Conservation (phyloP, 2,888 invertebrate genomes). For the Flabesymbios commensalis region DNA sequence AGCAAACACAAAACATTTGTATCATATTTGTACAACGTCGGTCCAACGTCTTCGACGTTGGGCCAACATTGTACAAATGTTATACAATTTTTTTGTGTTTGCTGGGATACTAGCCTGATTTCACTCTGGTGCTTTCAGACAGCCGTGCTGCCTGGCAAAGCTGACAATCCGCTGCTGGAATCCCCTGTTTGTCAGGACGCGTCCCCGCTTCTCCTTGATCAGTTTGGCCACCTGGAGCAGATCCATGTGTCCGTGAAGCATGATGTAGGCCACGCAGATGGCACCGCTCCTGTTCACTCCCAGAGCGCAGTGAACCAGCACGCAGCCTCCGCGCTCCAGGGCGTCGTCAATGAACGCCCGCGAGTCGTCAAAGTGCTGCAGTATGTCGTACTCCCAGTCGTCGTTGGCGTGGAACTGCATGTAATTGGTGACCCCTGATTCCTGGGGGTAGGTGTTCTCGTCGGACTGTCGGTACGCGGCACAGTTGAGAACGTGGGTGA, state of each 20-base stretch:
- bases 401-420: conserved; percentile 8
- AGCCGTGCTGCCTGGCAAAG: conserved; percentile 11
- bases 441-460: conserved; percentile 4
- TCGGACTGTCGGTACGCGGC: not conserved
- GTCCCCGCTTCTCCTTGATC: conserved; percentile 4
- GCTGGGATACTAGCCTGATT: too few relatives aligned
- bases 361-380: conserved; percentile 7
- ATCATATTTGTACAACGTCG: too few relatives aligned
- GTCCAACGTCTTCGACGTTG: too few relatives aligned
- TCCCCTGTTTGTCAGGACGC: conserved; percentile 4
- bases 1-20: too few relatives aligned
- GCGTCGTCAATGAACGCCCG: conserved; percentile 8
- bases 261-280: conserved; percentile 18
- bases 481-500: conserved; percentile 17
- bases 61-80: too few relatives aligned
- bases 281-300: conserved; percentile 17
- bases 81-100: too few relatives aligned
- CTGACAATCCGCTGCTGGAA: conserved; percentile 13
- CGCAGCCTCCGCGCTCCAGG: not conserved
- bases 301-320: conserved; percentile 20
- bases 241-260: conserved; percentile 7
- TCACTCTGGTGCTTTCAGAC: too few relatives aligned
- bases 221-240: conserved; percentile 2
- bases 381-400: conserved; percentile 4
- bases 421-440: conserved; percentile 1